A percentile compares a stretch with the other conserved stretches of the same genome.
phyloP scores from a whole-genome alignment of 2,113 vertebrate species.

The Paratilapia polleni region DNA sequence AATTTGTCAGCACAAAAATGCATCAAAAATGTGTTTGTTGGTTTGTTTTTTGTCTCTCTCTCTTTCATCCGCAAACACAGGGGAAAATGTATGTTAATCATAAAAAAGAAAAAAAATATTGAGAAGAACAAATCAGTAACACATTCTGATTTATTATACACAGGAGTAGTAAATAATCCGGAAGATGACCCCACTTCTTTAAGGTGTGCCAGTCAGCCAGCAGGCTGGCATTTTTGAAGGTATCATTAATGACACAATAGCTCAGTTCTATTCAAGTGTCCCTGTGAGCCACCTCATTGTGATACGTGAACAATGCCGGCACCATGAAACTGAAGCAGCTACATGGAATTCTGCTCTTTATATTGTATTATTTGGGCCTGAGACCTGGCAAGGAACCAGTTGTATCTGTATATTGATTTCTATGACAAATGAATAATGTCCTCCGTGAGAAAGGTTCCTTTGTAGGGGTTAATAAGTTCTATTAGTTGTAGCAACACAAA shows the following conservation, averaged over 20 bases:
- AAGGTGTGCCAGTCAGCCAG: not conserved
- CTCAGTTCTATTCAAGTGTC: not conserved
- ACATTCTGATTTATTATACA: not conserved
- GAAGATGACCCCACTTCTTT: not conserved
- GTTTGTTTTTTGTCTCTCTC: too few species aligned
- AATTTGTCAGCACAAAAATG: not conserved
- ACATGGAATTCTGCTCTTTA: rapidly evolving
- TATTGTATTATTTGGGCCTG: not conserved
- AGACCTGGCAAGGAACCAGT: rapidly evolving
- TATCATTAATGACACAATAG: not conserved
- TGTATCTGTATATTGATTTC: not conserved
- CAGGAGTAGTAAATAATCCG: not conserved
- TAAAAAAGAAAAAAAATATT: too few species aligned
- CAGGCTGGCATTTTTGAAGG: not conserved
- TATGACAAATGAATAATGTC: not conserved
- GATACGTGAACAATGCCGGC: not conserved
- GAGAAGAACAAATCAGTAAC: too few species aligned
- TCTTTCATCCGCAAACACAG: rapidly evolving
- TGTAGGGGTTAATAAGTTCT: not conserved
- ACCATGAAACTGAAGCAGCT: not conserved
- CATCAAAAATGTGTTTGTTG: not conserved
- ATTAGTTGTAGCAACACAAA: not conserved
- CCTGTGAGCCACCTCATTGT: not conserved
- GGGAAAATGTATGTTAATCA: rapidly evolving
- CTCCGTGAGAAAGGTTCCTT: rapidly evolving